Conservation (phyloP, 2,888 invertebrate genomes). For the Xanthia togata region DNA sequence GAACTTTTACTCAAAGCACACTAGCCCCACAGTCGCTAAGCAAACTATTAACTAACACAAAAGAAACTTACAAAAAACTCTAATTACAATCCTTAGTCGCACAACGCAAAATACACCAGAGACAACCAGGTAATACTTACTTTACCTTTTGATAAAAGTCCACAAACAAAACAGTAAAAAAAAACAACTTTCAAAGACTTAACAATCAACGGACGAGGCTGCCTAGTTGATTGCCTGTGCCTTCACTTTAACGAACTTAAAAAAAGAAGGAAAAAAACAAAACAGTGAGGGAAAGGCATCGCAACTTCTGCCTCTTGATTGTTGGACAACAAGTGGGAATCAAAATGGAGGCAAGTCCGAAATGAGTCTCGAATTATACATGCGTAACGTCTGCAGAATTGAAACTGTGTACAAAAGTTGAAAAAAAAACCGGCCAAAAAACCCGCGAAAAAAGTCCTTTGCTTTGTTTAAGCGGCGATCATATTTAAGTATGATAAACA, state of each 20-base stretch:
- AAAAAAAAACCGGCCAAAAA: slow-evolving; percentile 34
- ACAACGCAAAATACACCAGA: slow-evolving; percentile 53
- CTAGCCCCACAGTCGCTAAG: slow-evolving; percentile 38
- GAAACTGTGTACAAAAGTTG: slow-evolving; percentile 64
- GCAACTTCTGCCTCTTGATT: slow-evolving; percentile 70
- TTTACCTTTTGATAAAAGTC: slow-evolving; percentile 63
- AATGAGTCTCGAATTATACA: slow-evolving; percentile 79
- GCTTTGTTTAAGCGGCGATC: slow-evolving; percentile 63
- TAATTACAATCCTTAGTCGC: slow-evolving; percentile 61
- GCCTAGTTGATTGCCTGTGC: slow-evolving; percentile 72
- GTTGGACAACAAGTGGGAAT: slow-evolving; percentile 68
- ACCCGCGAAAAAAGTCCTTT: slow-evolving; percentile 45
- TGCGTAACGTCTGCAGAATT: slow-evolving; percentile 76
- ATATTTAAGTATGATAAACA: slow-evolving; percentile 66
- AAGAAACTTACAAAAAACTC: slow-evolving; percentile 47
- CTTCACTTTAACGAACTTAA: slow-evolving; percentile 75
- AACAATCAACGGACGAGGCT: slow-evolving; percentile 67
- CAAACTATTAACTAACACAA: slow-evolving; percentile 55
- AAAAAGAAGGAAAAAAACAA: slow-evolving; percentile 71
- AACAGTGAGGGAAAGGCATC: slow-evolving; percentile 66
- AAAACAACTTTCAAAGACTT: slow-evolving; percentile 67
- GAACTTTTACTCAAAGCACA: slow-evolving; percentile 43
- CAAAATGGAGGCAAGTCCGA: slow-evolving; percentile 60
- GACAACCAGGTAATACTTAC: slow-evolving; percentile 62
- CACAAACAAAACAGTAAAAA: slow-evolving; percentile 58